These are phyloP conservation scores for Epizoanthus scotinus DNA, from an alignment of 92 coral and sea anemone species.

Conservation along the genomic window DNA sequence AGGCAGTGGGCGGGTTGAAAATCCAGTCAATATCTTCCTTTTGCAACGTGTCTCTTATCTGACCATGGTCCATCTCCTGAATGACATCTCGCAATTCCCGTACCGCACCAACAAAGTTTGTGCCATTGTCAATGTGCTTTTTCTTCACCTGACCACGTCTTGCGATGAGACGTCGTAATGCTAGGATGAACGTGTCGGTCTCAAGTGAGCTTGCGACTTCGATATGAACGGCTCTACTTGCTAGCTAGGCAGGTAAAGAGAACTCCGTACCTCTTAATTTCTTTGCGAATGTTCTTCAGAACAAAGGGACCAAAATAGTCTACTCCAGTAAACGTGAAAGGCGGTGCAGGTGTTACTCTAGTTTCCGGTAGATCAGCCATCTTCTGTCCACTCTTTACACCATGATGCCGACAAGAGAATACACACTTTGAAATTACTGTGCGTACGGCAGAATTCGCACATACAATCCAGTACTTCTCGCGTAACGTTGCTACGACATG, in stretches of 20 bases:
- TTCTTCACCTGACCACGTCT: conserved; percentile 61
- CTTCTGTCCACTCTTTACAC: conserved; percentile 34
- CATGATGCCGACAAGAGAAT: conserved; percentile 38
- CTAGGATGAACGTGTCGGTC: conserved; percentile 60
- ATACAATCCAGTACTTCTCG: conserved; percentile 53
- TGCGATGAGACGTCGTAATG: conserved; percentile 59
- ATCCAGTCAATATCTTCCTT: conserved; percentile 42
- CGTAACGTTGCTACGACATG: conserved; percentile 37
- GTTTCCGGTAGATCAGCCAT: conserved; percentile 54
- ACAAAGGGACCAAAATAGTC: conserved; percentile 54
- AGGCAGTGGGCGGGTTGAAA: conserved; percentile 48
- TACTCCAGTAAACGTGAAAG: conserved; percentile 50
- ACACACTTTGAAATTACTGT: conserved; percentile 49
- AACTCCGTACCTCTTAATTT: conserved; percentile 54
- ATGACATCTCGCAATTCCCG: conserved; percentile 49
- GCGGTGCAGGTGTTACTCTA: conserved; percentile 44
- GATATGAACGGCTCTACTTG: conserved; percentile 65
- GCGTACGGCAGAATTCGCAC: conserved; percentile 51
- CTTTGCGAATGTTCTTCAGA: conserved; percentile 57
- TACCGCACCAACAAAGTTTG: conserved; percentile 60
- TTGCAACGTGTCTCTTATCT: conserved; percentile 26
- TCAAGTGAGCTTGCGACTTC: conserved; percentile 58
- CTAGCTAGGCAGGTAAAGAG: conserved; percentile 65
- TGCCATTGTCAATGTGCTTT: conserved; percentile 58
- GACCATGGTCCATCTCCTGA: conserved; percentile 51